Conservation (phyloP, 2,888 invertebrate species). For the Drosophila incognita region DNA sequence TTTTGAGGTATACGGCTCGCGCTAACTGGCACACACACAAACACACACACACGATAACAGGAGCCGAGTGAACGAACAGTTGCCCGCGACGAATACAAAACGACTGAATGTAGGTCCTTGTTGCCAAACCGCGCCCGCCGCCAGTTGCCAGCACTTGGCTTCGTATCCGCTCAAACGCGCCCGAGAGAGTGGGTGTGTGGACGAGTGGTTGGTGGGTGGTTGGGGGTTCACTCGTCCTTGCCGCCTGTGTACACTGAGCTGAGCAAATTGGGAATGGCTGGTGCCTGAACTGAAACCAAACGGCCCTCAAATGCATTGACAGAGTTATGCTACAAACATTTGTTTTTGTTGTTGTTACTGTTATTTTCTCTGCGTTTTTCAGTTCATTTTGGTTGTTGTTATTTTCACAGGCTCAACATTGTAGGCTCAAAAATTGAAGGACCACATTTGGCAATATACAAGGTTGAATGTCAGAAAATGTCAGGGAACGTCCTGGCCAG, state of each 20-base stretch:
- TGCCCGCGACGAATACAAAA: conserved; percentile 38
- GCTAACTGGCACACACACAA: conserved; percentile 39
- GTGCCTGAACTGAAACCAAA: conserved; percentile 43
- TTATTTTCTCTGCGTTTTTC: conserved; percentile 24
- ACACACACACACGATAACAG: conserved; percentile 30
- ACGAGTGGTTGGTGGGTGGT: neutral
- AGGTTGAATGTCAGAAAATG: conserved; percentile 69
- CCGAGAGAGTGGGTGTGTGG: conserved; percentile 19
- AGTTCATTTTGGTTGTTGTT: conserved; percentile 15
- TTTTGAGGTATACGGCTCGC: conserved; percentile 56
- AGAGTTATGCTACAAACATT: conserved; percentile 68
- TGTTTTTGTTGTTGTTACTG: conserved; percentile 16
- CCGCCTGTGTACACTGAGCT: conserved; percentile 55
- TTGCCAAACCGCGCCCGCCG: conserved; percentile 74
- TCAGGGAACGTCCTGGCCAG: conserved; percentile 56
- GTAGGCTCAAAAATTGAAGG: conserved; percentile 77
- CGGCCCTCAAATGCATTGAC: conserved; percentile 80
- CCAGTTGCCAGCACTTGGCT: conserved; percentile 34
- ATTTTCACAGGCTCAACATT: conserved; percentile 57
- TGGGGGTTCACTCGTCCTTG: conserved; percentile 51
- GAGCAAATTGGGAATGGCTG: conserved; percentile 56
- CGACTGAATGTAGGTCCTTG: conserved; percentile 77
- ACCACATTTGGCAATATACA: conserved; percentile 75
- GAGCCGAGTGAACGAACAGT: conserved; percentile 20
- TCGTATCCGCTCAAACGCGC: conserved; percentile 46